These are phyloP conservation scores for Leucosticte australis DNA, from an alignment of 2,113 vertebrate genomes.

Conservation along the genomic window DNA sequence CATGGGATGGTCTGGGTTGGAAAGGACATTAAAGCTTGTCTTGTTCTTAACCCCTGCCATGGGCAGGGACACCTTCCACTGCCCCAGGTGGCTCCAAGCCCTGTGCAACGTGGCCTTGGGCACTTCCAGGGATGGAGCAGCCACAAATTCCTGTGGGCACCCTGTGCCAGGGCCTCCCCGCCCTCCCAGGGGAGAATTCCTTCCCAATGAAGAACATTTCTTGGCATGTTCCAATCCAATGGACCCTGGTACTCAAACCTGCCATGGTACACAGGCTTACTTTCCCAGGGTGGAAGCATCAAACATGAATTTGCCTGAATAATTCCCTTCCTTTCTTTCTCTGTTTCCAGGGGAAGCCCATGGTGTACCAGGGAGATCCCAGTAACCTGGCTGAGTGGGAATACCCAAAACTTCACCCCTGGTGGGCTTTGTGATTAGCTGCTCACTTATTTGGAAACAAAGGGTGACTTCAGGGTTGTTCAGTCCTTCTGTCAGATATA, in stretches of 20 bases:
- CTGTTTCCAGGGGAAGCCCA: not conserved
- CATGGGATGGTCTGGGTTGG: not conserved
- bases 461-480: not conserved
- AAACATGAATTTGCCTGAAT: not conserved
- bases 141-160: not conserved
- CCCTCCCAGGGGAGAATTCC: not conserved
- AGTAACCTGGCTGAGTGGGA: not conserved
- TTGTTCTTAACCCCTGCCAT: not conserved
- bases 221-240: accelerated
- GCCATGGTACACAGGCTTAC: not conserved
- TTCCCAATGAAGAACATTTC: not conserved
- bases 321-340: not conserved
- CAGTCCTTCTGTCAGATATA: not conserved
- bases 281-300: not conserved
- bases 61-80: not conserved
- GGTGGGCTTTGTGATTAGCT: not conserved
- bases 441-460: not conserved
- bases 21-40: not conserved
- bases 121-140: not conserved
- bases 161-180: not conserved
- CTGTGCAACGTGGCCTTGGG: accelerated
- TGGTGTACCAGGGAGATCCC: not conserved
- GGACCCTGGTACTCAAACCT: not conserved
- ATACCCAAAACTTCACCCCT: not conserved
- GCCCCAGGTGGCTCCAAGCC: accelerated